phyloP scores from a whole-genome alignment of 2,113 vertebrate species.

The Melanerpes aurifrons region DNA sequence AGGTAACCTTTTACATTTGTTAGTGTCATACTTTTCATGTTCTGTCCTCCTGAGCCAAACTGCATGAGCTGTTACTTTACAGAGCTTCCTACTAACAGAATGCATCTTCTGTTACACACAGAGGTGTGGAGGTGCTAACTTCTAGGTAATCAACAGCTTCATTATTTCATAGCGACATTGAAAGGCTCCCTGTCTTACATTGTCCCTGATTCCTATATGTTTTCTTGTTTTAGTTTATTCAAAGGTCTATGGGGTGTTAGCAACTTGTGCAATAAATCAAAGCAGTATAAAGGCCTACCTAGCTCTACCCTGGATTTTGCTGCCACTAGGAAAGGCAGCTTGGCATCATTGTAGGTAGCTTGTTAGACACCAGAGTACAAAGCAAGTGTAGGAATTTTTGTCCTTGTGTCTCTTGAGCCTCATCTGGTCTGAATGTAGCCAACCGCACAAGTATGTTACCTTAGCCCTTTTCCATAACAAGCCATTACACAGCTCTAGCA shows the following conservation, averaged over 20 bases:
- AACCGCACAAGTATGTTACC: background rate
- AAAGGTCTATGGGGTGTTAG: constrained; percentile 64
- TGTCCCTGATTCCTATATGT: constrained; percentile 60
- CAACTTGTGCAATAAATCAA: constrained; percentile 72
- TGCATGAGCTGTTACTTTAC: background rate
- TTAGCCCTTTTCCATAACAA: background rate
- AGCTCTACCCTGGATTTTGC: constrained; percentile 22
- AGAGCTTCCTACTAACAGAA: constrained; percentile 25
- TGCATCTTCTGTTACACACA: constrained; percentile 54
- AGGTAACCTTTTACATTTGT: background rate
- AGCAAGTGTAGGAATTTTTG: background rate
- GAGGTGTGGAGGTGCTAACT: constrained; percentile 68
- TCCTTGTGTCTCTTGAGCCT: background rate
- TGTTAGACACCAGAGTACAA: background rate
- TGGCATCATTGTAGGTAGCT: background rate
- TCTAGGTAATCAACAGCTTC: constrained; percentile 60
- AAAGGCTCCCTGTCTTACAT: constrained; percentile 43
- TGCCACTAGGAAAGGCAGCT: background rate
- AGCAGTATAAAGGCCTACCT: constrained; percentile 63
- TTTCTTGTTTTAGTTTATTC: constrained; percentile 50
- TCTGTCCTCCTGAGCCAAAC: constrained; percentile 13
- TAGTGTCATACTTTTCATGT: background rate
- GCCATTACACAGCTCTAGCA: background rate
- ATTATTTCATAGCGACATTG: constrained; percentile 64
- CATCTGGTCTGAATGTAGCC: background rate